A percentile compares a stretch with the other conserved stretches of the same genome.
phyloP scores from a whole-genome alignment of 2,888 invertebrate species.

The Coleophora flavipennella region DNA sequence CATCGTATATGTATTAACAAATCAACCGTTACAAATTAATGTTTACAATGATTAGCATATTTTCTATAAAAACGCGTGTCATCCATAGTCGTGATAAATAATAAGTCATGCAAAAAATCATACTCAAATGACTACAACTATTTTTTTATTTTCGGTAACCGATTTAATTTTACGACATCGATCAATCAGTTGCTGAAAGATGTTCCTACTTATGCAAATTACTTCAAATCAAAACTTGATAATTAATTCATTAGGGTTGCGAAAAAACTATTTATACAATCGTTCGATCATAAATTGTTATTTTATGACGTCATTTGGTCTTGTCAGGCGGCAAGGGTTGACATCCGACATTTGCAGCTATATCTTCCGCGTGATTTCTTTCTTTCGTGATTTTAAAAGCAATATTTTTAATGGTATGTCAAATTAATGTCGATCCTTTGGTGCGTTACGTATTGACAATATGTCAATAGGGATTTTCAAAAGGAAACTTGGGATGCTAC shows the following conservation, averaged over 20 bases:
- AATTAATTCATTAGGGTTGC: constrained; percentile 57
- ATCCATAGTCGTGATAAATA: constrained; percentile 28
- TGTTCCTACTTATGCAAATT: constrained; percentile 48
- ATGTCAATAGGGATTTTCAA: constrained; percentile 59
- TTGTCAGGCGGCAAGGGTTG: constrained; percentile 22
- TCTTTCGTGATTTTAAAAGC: constrained; percentile 52
- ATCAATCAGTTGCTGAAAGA: constrained; percentile 49
- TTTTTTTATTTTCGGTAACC: constrained; percentile 14
- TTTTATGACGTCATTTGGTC: constrained; percentile 42
- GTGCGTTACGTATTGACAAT: constrained; percentile 54
- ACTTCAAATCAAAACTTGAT: constrained; percentile 25
- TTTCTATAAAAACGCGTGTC: constrained; percentile 59
- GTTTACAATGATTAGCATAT: constrained; percentile 65
- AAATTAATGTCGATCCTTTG: constrained; percentile 66
- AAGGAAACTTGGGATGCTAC: constrained; percentile 38
- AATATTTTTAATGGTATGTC: constrained; percentile 70
- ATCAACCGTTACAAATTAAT: constrained; percentile 72
- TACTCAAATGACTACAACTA: no score
- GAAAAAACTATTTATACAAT: constrained; percentile 17
- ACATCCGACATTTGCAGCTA: constrained; percentile 40
- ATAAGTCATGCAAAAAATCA: constrained; percentile 30
- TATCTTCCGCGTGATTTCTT: constrained; percentile 57
- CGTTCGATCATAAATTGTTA: constrained; percentile 45
- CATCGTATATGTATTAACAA: constrained; percentile 54
- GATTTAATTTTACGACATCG: constrained; percentile 52